phyloP scores from a whole-genome alignment of 2,797 vertebrate genomes.

The Microchirus variegatus region DNA sequence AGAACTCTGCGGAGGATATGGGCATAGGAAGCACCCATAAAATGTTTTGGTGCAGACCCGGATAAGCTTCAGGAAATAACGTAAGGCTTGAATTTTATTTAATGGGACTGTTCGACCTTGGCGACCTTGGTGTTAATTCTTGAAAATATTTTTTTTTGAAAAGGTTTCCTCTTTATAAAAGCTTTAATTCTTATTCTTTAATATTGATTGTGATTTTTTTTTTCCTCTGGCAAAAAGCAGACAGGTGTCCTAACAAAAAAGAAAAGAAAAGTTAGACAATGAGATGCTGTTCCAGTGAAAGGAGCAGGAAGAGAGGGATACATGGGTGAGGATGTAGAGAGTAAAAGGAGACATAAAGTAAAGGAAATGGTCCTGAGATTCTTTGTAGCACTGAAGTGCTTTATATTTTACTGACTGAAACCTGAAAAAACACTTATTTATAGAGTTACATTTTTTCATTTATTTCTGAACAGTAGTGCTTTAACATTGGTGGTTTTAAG shows the following conservation, averaged over 20 bases:
- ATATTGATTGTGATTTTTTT: conserved; percentile 8
- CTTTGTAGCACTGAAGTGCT: not conserved
- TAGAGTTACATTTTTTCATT: too few species aligned
- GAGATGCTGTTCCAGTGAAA: conserved; percentile 27
- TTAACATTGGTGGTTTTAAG: not conserved
- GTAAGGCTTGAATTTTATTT: too few species aligned
- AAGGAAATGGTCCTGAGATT: not conserved
- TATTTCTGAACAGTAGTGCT: not conserved
- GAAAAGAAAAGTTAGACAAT: conserved; percentile 43
- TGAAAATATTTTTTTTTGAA: too few species aligned
- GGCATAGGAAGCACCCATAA: too few species aligned
- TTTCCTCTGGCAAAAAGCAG: conserved; percentile 22
- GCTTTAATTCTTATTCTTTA: conserved; percentile 9
- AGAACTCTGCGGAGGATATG: too few species aligned
- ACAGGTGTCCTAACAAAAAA: conserved; percentile 61
- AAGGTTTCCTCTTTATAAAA: conserved; percentile 11
- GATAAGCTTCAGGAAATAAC: too few species aligned
- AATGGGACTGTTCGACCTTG: too few species aligned
- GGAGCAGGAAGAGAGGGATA: not conserved
- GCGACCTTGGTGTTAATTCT: too few species aligned
- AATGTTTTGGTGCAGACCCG: too few species aligned
- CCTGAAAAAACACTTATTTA: not conserved
- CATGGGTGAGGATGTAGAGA: not conserved
- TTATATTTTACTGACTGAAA: not conserved
- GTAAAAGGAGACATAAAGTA: conserved; percentile 4